A percentile compares a stretch with the other conserved stretches of the same genome.
phyloP scores from a whole-genome alignment of 1,140 invertebrate genomes.

The Laupala kohalensis region DNA sequence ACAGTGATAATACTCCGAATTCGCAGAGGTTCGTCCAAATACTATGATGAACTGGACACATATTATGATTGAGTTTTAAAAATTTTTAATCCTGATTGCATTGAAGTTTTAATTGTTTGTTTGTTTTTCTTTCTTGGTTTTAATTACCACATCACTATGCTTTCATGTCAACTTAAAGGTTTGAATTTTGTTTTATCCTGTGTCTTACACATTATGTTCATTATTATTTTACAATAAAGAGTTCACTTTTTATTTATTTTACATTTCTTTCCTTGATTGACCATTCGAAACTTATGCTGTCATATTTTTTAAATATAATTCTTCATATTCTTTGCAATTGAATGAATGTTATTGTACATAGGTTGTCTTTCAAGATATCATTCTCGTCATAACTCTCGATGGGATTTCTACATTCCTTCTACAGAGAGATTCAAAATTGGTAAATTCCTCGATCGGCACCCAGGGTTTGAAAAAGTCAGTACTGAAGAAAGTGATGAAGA shows the following conservation, averaged over 20 bases:
- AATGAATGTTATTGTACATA: background rate
- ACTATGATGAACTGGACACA: background rate
- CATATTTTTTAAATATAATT: background rate
- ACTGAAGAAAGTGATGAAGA: slow-evolving; percentile 25
- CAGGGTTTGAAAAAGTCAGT: slow-evolving; percentile 25
- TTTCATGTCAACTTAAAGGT: too few species aligned
- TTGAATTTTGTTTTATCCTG: too few species aligned
- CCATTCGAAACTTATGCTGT: background rate
- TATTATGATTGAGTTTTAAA: background rate
- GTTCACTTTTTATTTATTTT: too few species aligned
- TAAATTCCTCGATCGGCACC: slow-evolving; percentile 22
- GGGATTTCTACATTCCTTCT: slow-evolving; percentile 16
- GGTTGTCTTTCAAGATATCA: background rate
- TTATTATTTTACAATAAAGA: too few species aligned
- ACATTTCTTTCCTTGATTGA: background rate
- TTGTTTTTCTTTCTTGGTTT: too few species aligned
- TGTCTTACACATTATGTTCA: too few species aligned
- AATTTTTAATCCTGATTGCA: too few species aligned
- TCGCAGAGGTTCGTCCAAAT: background rate
- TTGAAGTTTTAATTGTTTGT: too few species aligned
- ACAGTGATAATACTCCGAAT: background rate
- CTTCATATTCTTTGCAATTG: background rate
- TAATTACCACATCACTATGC: too few species aligned
- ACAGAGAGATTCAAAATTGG: slow-evolving; percentile 22
- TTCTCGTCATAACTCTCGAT: background rate